Evolutionary conservation across 2,888 invertebrate species (phyloP), one percentile per base, ranked within the genome.

Genomic region (Gymnocheta viridis): DNA sequence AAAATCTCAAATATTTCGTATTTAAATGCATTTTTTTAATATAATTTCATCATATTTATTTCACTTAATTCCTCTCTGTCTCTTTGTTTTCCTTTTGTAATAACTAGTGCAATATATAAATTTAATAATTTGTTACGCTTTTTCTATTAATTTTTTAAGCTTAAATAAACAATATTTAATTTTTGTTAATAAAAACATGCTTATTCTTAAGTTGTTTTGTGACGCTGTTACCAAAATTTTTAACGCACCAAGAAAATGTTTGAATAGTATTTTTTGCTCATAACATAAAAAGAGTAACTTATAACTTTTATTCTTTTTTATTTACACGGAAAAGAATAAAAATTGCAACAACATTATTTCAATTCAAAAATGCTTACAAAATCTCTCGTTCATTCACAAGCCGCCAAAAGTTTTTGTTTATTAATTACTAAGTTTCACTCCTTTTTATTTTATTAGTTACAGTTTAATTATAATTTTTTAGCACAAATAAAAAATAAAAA

Each of bases 51-150:
- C 27, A 38, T 54, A 38, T 35, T 49, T 32, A 29, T 56, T 29
- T 66, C 6, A 10, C 14, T 38, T 6, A 51, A 17, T 58, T 19
- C 5, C 29, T 38, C 6, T 54, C 9, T 10, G 9, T 22, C 27
- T 17, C 41, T 41, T 10, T 2, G 4, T 22, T 17, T 4, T n/a
- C 4, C 17, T 3, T 66, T 38, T 77, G 10, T 60, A 54, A 64
- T 35, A 56, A 38, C 49, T 73, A 81, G 84, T 84, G 81, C 84
- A 84, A 84, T 84, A 81, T 35, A 35, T 83, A 38, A 17, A 41
- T 44, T 56, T 47, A 56, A n/a, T 17, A 56, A 9, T 56, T 79
- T 29, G 29, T 56, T 0, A 17, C 12, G 22, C 27, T 27, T 47
- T 69, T 47, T 44, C 17, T 51, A 62, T 60, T 70, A 60, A 14